phyloP scores from a whole-genome alignment of 2,113 vertebrate species.

The Leptodactylus fuscus region DNA sequence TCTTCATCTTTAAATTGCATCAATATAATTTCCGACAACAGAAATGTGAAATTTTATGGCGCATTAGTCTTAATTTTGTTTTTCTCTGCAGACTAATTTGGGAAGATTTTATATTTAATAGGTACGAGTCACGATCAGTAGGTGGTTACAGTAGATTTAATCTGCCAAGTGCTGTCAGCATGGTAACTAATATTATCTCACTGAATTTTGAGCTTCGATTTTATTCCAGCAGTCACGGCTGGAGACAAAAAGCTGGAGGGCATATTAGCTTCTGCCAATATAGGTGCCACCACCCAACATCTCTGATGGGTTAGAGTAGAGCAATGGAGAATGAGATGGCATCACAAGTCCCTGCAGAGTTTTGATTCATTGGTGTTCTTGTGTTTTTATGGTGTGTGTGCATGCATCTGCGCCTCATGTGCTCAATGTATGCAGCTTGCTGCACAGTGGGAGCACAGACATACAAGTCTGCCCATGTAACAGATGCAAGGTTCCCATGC shows the following conservation, averaged over 20 bases:
- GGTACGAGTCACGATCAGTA: conserved; percentile 49
- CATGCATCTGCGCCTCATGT: conserved; percentile 50
- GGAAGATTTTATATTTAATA: conserved; percentile 54
- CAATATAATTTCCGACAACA: conserved; percentile 31
- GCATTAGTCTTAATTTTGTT: conserved; percentile 54
- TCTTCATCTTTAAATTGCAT: conserved; percentile 29
- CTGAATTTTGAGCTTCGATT: conserved; percentile 7
- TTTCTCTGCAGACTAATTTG: conserved; percentile 53
- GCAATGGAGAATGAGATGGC: background rate
- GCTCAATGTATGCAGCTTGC: conserved; percentile 63
- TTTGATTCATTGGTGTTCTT: conserved; percentile 70
- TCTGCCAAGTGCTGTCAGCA: conserved; percentile 53
- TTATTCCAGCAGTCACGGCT: conserved; percentile 57
- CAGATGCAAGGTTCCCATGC: conserved; percentile 89
- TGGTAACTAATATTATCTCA: conserved; percentile 40
- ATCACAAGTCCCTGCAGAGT: conserved; percentile 53
- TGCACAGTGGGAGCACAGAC: conserved; percentile 64
- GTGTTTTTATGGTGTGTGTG: conserved; percentile 58
- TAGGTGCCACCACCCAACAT: conserved; percentile 44
- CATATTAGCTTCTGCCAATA: conserved; percentile 17
- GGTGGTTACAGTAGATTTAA: conserved; percentile 53
- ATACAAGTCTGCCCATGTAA: conserved; percentile 68
- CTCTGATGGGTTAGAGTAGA: background rate
- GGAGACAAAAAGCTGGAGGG: conserved; percentile 41
- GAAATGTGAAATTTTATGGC: conserved; percentile 53